Evolutionary conservation across 1,140 invertebrate genomes (phyloP), one percentile per base, ranked within the genome.

Genomic region (Drosophila prosaltans): DNA sequence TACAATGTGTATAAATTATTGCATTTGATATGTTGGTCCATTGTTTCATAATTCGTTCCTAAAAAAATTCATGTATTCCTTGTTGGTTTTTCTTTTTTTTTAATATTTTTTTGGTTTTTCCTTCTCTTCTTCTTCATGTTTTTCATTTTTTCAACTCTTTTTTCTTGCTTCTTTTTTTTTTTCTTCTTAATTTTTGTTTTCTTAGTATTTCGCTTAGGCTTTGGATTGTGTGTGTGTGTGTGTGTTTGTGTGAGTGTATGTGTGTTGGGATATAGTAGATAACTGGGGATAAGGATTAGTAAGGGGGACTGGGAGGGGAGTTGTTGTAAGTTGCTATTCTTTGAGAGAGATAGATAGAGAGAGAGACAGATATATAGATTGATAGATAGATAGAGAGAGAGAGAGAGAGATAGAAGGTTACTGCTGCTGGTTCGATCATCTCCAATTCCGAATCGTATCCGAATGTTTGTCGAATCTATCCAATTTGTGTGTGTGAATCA

Each of bases 11-110:
- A 89, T 89, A 89, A 89, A 89, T 90, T 90, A 90, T 90, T 90
- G 86, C 88, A 81, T 90, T 90, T 90, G 86, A 90, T 90, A 86
- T 90, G 86, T 90, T 90, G 88, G 88, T 90, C 88, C 88, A 90
- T 90, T 90, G 88, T 90, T 90, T 90, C 88, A 86, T 83, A 83
- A 86, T 81, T 90, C 88, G 86, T 90, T 90, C 88, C 82, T 89
- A 89, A 89, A 89, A 74, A 86, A 88, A 86, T 88, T 86, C 80
- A 77, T 83, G 80, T 83, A 74, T 78, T 82, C 79, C 66, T 76
- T 88, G 61, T 71, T 69, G 28, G 36, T 36, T 36, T 36, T 63
- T 16, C 40, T 70, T n/a, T 40, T 11, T 41, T 68, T 60, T 61
- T 32, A 16, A 16, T 16, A 16, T 16, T 55, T 61, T 67, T 68